A percentile compares a stretch with the other conserved stretches of the same genome.
Conservation (phyloP, 1,140 invertebrate genomes). For the Trissolcus basalis region DNA sequence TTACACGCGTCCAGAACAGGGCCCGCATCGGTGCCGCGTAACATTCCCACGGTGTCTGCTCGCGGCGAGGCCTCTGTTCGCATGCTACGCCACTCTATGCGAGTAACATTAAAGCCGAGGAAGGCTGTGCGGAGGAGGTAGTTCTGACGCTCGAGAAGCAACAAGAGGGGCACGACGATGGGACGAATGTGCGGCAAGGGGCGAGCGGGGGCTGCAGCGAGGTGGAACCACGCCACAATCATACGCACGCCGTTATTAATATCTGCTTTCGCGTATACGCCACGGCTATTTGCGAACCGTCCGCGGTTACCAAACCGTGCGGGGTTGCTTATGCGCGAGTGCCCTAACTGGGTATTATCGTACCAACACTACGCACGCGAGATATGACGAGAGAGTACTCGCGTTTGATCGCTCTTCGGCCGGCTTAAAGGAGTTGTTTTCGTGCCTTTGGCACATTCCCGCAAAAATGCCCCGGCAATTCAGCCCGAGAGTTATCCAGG, state of each 20-base stretch:
- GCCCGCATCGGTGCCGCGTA: slow-evolving; percentile 70
- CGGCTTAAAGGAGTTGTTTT: slow-evolving; percentile 50
- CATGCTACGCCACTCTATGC: slow-evolving; percentile 68
- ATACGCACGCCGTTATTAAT: slow-evolving; percentile 70
- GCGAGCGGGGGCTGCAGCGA: slow-evolving; percentile 31
- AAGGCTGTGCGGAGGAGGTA: slow-evolving; percentile 60
- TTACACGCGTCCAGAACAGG: slow-evolving; percentile 73
- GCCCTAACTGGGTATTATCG: slow-evolving; percentile 56
- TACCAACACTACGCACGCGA: slow-evolving; percentile 49
- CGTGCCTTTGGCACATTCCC: slow-evolving; percentile 48
- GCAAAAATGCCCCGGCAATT: slow-evolving; percentile 33
- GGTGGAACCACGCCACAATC: slow-evolving; percentile 67
- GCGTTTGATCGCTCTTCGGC: slow-evolving; percentile 44
- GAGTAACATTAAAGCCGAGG: slow-evolving; percentile 70
- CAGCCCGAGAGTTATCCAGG: slow-evolving; percentile 29
- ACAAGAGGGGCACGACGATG: slow-evolving; percentile 50
- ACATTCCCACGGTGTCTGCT: slow-evolving; percentile 75
- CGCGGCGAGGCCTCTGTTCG: slow-evolving; percentile 70
- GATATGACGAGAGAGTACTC: slow-evolving; percentile 37
- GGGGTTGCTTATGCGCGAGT: slow-evolving; percentile 48
- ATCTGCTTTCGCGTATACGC: slow-evolving; percentile 63
- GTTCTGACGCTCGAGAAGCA: slow-evolving; percentile 50
- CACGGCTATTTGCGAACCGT: slow-evolving; percentile 54
- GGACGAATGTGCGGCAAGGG: slow-evolving; percentile 30
- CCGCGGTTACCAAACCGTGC: slow-evolving; percentile 60